Percentiles rank a stretch among this genome's conserved stretches.
phyloP scores from a whole-genome alignment of 2,113 vertebrate genomes.

The Bufo bufo region DNA sequence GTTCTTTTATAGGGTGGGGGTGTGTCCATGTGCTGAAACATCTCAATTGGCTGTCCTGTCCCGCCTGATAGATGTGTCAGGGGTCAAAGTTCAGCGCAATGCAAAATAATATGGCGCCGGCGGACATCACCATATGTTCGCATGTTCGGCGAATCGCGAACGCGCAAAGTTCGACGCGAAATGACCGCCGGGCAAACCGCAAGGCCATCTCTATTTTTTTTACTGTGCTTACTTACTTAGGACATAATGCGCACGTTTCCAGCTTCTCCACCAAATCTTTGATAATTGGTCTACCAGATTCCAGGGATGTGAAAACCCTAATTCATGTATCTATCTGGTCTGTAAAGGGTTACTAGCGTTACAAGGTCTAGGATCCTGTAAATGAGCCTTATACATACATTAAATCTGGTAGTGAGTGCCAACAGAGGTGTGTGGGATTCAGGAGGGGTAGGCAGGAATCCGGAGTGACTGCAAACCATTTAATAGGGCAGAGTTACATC shows the following conservation, averaged over 20 bases:
- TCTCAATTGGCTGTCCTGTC: no score
- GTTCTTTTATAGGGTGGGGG: no score
- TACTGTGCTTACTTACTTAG: not conserved
- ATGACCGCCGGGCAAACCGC: no score
- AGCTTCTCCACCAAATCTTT: not conserved
- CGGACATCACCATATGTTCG: no score
- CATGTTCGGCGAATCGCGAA: no score
- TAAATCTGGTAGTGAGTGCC: slow-evolving; percentile 33
- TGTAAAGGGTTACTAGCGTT: slow-evolving; percentile 27
- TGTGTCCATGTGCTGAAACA: no score
- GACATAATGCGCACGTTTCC: no score
- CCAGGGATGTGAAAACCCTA: not conserved
- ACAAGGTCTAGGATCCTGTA: slow-evolving; percentile 15
- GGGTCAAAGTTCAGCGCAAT: no score
- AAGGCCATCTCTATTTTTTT: no score
- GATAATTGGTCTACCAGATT: not conserved
- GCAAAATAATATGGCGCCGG: no score
- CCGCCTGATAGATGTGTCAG: no score
- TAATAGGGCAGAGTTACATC: slow-evolving; percentile 53
- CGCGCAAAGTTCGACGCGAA: no score
- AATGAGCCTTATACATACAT: slow-evolving; percentile 47
- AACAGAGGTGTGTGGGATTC: slow-evolving; percentile 55
- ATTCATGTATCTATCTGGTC: not conserved
- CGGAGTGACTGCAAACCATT: slow-evolving; percentile 44
- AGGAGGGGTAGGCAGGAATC: slow-evolving; percentile 38